These are phyloP conservation scores for Microplitis mediator DNA, from an alignment of 1,140 invertebrate genomes.

Conservation along the genomic window DNA sequence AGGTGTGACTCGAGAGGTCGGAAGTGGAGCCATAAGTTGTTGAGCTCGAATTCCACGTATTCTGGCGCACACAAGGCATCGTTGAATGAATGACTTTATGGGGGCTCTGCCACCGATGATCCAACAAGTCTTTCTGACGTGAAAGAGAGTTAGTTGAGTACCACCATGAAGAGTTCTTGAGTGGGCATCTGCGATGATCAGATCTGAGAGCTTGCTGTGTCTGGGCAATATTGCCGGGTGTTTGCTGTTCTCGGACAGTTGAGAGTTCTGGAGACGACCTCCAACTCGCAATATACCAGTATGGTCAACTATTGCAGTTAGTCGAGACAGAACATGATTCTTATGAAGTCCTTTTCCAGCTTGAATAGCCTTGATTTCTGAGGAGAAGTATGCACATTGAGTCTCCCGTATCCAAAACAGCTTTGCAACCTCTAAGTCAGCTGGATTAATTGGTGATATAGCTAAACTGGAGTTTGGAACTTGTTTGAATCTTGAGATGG, in stretches of 20 bases:
- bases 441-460: neutral
- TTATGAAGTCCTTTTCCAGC: too few species aligned
- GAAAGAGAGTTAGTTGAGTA: neutral
- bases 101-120: too few species aligned
- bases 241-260: too few species aligned
- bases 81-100: neutral
- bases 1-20: too few species aligned
- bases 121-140: too few species aligned
- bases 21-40: too few species aligned
- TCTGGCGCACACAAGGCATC: neutral
- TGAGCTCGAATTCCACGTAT: too few species aligned
- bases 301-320: too few species aligned
- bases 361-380: too few species aligned
- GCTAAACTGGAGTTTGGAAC: neutral
- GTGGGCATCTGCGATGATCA: neutral
- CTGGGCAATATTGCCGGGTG: neutral
- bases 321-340: too few species aligned
- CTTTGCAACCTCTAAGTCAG: neutral
- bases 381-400: neutral
- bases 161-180: slow-evolving; percentile 22
- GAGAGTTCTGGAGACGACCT: too few species aligned
- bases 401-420: slow-evolving; percentile 12
- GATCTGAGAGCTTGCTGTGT: neutral
- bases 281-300: too few species aligned
- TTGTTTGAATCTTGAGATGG: neutral